phyloP scores from a whole-genome alignment of 1,140 invertebrate genomes.

The Mactra quadrangularis region DNA sequence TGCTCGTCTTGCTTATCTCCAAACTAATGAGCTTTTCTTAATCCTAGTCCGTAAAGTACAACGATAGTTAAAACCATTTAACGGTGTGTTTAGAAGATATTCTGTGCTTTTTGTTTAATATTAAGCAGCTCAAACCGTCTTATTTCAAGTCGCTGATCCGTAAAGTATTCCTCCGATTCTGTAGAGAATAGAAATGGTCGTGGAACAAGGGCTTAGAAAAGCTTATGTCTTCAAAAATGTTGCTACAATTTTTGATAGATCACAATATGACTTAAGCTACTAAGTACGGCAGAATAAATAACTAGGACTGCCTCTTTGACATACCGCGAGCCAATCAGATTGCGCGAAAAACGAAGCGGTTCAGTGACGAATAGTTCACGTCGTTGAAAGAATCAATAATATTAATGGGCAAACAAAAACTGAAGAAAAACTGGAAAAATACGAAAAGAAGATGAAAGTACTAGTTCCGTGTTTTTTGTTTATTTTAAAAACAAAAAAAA shows the following conservation, averaged over 20 bases:
- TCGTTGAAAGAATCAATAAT: slow-evolving; percentile 12
- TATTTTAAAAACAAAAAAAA: not conserved
- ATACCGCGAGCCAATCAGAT: slow-evolving; percentile 37
- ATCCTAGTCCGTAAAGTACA: slow-evolving; percentile 40
- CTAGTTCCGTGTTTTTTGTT: slow-evolving; percentile 1
- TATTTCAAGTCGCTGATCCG: slow-evolving; percentile 40
- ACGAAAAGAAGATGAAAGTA: not conserved
- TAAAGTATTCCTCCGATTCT: slow-evolving; percentile 51
- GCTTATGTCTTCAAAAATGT: slow-evolving; percentile 65
- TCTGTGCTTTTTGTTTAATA: slow-evolving; percentile 60
- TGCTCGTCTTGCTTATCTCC: slow-evolving; percentile 32
- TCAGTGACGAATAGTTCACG: slow-evolving; percentile 20
- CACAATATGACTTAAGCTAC: slow-evolving; percentile 46
- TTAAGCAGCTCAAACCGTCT: slow-evolving; percentile 49
- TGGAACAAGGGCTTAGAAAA: slow-evolving; percentile 52
- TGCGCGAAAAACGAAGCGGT: not conserved
- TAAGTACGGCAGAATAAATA: slow-evolving; percentile 63
- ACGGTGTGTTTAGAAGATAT: slow-evolving; percentile 55
- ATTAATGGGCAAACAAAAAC: slow-evolving; percentile 35
- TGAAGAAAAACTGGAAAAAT: not conserved
- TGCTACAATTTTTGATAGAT: slow-evolving; percentile 63
- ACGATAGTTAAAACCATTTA: slow-evolving; percentile 49
- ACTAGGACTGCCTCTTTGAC: slow-evolving; percentile 39
- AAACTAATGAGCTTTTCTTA: slow-evolving; percentile 46
- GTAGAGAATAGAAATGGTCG: slow-evolving; percentile 50